Evolutionary conservation across 2,797 vertebrate genomes (phyloP).

Genomic region (Anguilla anguilla): DNA sequence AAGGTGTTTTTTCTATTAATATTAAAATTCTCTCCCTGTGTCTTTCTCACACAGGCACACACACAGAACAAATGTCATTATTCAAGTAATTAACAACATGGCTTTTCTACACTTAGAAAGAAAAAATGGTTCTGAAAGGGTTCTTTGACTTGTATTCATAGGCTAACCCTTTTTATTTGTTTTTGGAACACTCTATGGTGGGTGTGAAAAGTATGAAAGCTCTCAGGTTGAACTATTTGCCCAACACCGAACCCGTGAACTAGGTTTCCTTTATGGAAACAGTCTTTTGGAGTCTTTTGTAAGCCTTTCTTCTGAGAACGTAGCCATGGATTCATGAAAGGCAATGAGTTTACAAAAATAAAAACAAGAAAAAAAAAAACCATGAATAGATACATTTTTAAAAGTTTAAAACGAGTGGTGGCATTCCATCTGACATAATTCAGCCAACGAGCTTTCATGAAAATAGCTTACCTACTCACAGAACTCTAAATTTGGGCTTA

Average conservation of each 20-base stretch:
- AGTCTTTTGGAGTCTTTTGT: not conserved
- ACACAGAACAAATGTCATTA: not conserved
- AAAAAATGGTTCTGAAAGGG: not conserved
- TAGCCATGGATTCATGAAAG: not conserved
- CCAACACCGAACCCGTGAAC: not conserved
- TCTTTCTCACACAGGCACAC: not conserved
- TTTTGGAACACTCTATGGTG: not conserved
- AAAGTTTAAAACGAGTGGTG: not conserved
- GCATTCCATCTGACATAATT: not conserved
- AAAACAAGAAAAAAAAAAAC: not conserved
- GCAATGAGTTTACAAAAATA: not conserved
- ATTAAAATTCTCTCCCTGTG: slow-evolving; percentile 51
- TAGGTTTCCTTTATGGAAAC: not conserved
- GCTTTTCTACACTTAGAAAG: not conserved
- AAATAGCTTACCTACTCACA: not conserved
- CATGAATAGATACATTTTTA: not conserved
- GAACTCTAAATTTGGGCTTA: not conserved
- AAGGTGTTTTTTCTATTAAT: slow-evolving; percentile 70
- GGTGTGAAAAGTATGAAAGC: not conserved
- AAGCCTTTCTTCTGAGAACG: not conserved
- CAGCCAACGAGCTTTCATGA: not conserved
- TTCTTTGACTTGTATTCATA: slow-evolving; percentile 3
- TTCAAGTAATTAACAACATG: not conserved
- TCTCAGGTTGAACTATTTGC: not conserved
- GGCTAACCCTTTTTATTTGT: not conserved